Evolutionary conservation across 2,888 invertebrate genomes (phyloP), one percentile per base, ranked within the genome.

Genomic region (Drosophila neonasuta): DNA sequence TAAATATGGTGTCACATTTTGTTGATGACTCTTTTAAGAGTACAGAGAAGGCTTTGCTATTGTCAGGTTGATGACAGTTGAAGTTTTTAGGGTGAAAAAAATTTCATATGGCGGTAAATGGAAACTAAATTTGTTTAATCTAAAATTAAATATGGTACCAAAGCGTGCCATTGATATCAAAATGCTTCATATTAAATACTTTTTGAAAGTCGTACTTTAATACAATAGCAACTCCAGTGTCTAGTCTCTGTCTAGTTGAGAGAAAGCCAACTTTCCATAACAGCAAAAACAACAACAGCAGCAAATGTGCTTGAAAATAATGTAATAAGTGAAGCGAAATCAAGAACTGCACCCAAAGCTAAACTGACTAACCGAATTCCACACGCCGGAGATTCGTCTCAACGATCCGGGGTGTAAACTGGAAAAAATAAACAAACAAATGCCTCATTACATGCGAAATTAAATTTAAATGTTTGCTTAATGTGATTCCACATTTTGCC

Each of bases 381-480:
- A 45, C 36, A 45, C 34, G 61, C 73, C 45, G 49, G 63, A 32
- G 32, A 3, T 24, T 24, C 36, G 46, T 55, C 58, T 45, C 55
- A 71, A 63, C 65, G 44, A 64, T 66, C 30, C 49, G 51, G 77
- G 79, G 79, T 70, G 77, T 68, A 77, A 81, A 65, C 71, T 71
- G 68, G 64, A 74, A 79, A 82, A 84, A 86, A 79, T 67, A 81
- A 86, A 80, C 76, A 82, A 89, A 87, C 88, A 86, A 83, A 84
- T 80, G 81, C 77, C 82, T 88, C 88, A 89, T 89, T 89, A 88
- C 84, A 89, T 86, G 87, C 88, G 86, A 89, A 89, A 89, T 89
- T 89, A 88, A 89, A 88, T 89, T 87, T 86, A 84, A 88, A 88
- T 89, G 89, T 89, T 89, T 89, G 77, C 82, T 88, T 89, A 86